Evolutionary conservation across 2,797 vertebrate species (phyloP).

Genomic region (Anisognathus igniventris): DNA sequence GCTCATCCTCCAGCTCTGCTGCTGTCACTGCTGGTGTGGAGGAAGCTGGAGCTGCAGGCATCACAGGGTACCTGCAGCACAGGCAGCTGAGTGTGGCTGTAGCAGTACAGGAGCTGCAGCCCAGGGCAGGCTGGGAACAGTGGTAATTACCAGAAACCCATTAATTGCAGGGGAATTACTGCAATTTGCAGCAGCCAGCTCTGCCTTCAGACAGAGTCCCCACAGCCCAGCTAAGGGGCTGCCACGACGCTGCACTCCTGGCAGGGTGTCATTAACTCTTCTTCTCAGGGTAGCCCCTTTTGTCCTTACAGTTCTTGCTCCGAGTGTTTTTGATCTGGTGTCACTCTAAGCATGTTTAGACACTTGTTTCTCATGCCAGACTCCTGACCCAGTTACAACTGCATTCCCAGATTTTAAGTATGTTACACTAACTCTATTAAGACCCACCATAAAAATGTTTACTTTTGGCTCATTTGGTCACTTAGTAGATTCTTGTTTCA

Average conservation of each 20-base stretch:
- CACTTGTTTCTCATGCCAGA: background rate
- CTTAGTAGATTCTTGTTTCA: background rate
- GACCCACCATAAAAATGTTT: background rate
- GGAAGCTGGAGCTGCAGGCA: background rate
- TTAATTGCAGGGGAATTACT: background rate
- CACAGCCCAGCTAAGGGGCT: background rate
- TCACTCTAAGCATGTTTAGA: background rate
- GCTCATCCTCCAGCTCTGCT: background rate
- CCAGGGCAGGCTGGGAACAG: background rate
- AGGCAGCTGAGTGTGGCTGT: background rate
- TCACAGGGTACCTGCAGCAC: background rate
- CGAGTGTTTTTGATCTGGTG: background rate
- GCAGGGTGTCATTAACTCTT: background rate
- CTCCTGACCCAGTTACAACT: background rate
- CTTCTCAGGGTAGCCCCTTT: background rate
- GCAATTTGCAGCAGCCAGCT: background rate
- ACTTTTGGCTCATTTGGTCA: background rate
- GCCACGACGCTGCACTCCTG: background rate
- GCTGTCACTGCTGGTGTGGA: background rate
- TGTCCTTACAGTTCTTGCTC: background rate
- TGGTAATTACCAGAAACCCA: background rate
- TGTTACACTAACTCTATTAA: background rate
- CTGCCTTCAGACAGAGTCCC: background rate
- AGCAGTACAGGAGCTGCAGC: rapidly evolving
- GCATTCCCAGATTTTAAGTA: background rate